Conservation (phyloP, 2,113 vertebrate genomes). For the Petromus typicus region DNA sequence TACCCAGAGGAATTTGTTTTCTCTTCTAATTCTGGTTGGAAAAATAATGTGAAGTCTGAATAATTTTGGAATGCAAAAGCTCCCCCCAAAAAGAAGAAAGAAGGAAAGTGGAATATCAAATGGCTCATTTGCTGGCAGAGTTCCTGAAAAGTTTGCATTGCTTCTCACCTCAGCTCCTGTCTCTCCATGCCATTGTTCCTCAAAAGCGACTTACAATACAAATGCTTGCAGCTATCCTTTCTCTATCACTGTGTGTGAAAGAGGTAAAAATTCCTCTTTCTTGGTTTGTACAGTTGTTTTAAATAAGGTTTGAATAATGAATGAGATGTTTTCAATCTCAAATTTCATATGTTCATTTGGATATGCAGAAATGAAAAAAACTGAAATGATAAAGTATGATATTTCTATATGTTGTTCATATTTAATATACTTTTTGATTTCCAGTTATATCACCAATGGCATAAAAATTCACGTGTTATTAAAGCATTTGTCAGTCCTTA, state of each 20-base stretch:
- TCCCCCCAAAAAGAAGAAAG: background rate
- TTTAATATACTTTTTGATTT: conserved; percentile 80
- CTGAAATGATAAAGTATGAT: conserved; percentile 78
- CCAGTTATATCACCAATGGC: conserved; percentile 78
- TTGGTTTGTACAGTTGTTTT: conserved; percentile 59
- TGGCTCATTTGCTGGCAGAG: background rate
- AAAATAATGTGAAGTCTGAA: background rate
- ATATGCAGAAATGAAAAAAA: conserved; percentile 76
- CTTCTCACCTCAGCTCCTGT: background rate
- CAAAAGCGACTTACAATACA: background rate
- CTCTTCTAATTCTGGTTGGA: background rate
- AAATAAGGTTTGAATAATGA: conserved; percentile 81
- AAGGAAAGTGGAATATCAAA: background rate
- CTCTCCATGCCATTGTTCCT: background rate
- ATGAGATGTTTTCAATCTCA: conserved; percentile 78
- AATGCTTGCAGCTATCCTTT: background rate
- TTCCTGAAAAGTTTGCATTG: background rate
- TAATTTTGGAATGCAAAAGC: background rate
- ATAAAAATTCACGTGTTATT: conserved; percentile 82
- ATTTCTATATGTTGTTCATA: conserved; percentile 77
- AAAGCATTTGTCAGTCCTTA: conserved; percentile 82
- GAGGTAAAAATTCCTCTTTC: conserved; percentile 47
- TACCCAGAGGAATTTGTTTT: background rate
- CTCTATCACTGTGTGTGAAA: conserved; percentile 50
- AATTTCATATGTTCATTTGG: conserved; percentile 70